Conservation (phyloP, 2,113 vertebrate genomes). For the Microtus pennsylvanicus region DNA sequence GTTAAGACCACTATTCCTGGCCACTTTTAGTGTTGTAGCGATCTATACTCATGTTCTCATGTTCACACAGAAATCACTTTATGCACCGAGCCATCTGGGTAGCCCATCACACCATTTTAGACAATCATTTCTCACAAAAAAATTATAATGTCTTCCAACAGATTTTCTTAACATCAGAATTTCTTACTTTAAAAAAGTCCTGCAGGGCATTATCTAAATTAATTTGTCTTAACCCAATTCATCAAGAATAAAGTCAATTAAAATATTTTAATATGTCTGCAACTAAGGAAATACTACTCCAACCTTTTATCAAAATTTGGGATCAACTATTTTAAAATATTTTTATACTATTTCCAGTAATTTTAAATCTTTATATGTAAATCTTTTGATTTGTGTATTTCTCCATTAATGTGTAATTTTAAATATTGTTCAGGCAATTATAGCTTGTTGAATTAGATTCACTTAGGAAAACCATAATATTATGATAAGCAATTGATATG, state of each 20-base stretch:
- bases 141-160: neutral
- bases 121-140: neutral
- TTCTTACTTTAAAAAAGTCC: constrained; percentile 60
- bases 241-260: constrained; percentile 57
- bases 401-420: neutral
- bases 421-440: neutral
- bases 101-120: neutral
- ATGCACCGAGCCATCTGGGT: too few relatives aligned
- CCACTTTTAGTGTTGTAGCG: neutral
- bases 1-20: neutral
- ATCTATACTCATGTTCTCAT: neutral
- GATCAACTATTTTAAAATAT: neutral
- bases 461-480: neutral
- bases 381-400: neutral
- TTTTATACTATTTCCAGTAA: neutral
- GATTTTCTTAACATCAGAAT: constrained; percentile 16
- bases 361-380: neutral
- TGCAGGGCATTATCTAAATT: constrained; percentile 40
- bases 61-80: neutral
- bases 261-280: constrained; percentile 3
- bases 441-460: neutral
- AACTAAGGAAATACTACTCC: neutral
- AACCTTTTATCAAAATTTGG: neutral
- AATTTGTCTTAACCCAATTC: constrained; percentile 38
- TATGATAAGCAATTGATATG: neutral